Percentiles rank a stretch among this genome's conserved stretches.
Conservation (phyloP, 2,888 invertebrate genomes). For the Hyposoter didymator region DNA sequence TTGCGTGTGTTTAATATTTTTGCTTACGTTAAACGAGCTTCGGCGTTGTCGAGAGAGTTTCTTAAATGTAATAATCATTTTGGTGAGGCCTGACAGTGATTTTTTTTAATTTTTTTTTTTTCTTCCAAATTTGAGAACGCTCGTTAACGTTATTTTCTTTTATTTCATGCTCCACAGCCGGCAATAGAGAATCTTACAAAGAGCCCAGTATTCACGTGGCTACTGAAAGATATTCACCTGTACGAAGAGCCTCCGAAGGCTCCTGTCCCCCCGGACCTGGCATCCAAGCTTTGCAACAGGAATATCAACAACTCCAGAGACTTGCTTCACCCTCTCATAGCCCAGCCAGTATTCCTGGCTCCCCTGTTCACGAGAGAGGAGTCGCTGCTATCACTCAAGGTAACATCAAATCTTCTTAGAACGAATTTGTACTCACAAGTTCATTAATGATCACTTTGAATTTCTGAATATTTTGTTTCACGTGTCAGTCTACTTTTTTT, state of each 20-base stretch:
- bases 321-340: constrained; percentile 83
- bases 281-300: constrained; percentile 89
- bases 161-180: constrained; percentile 71
- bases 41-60: not conserved
- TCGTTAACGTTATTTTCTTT: constrained; percentile 23
- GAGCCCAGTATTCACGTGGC: constrained; percentile 85
- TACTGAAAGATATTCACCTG: constrained; percentile 94
- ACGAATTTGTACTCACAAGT: not conserved
- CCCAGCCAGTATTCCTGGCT: constrained; percentile 83
- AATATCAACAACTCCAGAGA: constrained; percentile 92
- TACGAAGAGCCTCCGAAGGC: constrained; percentile 95
- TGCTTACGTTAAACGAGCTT: constrained; percentile 45
- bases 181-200: constrained; percentile 86
- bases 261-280: constrained; percentile 86
- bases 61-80: constrained; percentile 3
- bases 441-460: not conserved
- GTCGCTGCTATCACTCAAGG: constrained; percentile 87
- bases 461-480: not conserved
- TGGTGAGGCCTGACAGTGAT: constrained; percentile 15
- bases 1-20: constrained; percentile 38
- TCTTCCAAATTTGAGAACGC: not conserved
- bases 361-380: constrained; percentile 83
- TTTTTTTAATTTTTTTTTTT: not conserved
- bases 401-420: constrained; percentile 67
- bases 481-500: not conserved